These are phyloP conservation scores for Timema podura DNA, from an alignment of 2,888 invertebrate species.

Conservation along the genomic window DNA sequence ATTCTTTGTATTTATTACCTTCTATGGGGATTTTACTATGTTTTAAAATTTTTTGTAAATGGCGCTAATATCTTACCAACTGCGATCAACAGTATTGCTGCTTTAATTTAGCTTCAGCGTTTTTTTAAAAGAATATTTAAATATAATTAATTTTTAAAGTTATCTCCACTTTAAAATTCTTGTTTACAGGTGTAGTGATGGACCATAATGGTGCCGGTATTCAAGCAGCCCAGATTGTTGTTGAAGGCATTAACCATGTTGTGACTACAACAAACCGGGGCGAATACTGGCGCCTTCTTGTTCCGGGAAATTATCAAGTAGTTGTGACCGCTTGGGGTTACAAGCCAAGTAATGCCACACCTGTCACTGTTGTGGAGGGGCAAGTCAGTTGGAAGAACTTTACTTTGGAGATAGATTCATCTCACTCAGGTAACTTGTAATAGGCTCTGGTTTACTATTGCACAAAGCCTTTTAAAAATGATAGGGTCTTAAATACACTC, in stretches of 20 bases:
- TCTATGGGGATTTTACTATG: too few relatives aligned
- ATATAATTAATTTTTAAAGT: too few relatives aligned
- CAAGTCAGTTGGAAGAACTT: conserved; percentile 48
- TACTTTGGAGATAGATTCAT: conserved; percentile 38
- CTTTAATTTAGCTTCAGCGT: too few relatives aligned
- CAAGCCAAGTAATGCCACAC: conserved; percentile 46
- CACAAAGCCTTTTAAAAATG: too few relatives aligned
- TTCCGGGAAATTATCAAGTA: conserved; percentile 24
- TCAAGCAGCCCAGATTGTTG: conserved; percentile 67
- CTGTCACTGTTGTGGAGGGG: conserved; percentile 44
- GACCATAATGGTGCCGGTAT: conserved; percentile 62
- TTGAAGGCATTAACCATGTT: conserved; percentile 75
- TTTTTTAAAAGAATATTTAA: too few relatives aligned
- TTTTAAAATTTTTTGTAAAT: too few relatives aligned
- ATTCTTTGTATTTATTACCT: too few relatives aligned
- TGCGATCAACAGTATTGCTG: too few relatives aligned
- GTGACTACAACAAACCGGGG: conserved; percentile 75
- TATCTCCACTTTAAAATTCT: conserved; percentile 29
- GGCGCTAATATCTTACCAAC: too few relatives aligned
- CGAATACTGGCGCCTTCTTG: conserved; percentile 90
- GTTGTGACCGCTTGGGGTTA: conserved; percentile 43
- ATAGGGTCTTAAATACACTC: too few relatives aligned
- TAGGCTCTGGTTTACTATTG: too few relatives aligned
- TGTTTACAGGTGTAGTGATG: conserved; percentile 57
- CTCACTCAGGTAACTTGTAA: conserved; percentile 11